Base-by-base conservation (phyloP, 2,113 vertebrate genomes). In the Microcebus griseorufus region DNA sequence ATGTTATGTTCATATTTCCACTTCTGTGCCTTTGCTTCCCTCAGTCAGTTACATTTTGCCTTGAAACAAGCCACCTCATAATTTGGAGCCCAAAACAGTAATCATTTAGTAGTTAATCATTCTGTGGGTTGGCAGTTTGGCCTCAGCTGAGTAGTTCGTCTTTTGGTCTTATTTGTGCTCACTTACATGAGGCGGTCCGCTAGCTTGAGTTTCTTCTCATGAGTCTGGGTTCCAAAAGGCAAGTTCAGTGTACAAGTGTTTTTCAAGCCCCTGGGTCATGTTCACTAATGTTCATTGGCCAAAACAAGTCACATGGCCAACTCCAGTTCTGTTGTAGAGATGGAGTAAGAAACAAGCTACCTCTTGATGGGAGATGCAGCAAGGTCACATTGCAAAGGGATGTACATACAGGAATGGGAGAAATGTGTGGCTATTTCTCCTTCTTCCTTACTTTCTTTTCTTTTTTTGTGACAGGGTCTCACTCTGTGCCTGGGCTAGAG, bases 61-160 rank as follows among this genome's bases (percentile, higher is more conserved):
- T 79, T 95, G 75, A 89, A 76, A 94, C 67, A 96, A 92, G 82
- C 9, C 45, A 94, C 37, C 70, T 32, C 45, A 53, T 65, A 97
- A 76, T 79, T 80, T 45, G 85, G 39, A 88, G 51, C 34, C 48
- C 88, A 62, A 85, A 73, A 69, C 60, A 80, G 6, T 34, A 86
- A 70, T 62, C 34, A 62, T 48, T 81, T 93, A 75, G 62, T 78
- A 42, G 23, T 89, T 80, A 95, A 90, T 20, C 37, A 5, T 95
- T 76, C 29, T 86, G 23, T 85, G 32, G 76, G 17, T 94, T 90
- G 80, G 7, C 42, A 62, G 51, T 96, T 92, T 96, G 25, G 32
- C 37, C 45, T 75, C 12, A 58, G 25, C 60, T 76, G 32, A 70
- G 53, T 86, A 45, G 10, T 64, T 48, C 29, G 64, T 88, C 10